Evolutionary conservation across 1,140 invertebrate genomes (phyloP), one percentile per base, ranked within the genome.

Genomic region (Physella acuta): DNA sequence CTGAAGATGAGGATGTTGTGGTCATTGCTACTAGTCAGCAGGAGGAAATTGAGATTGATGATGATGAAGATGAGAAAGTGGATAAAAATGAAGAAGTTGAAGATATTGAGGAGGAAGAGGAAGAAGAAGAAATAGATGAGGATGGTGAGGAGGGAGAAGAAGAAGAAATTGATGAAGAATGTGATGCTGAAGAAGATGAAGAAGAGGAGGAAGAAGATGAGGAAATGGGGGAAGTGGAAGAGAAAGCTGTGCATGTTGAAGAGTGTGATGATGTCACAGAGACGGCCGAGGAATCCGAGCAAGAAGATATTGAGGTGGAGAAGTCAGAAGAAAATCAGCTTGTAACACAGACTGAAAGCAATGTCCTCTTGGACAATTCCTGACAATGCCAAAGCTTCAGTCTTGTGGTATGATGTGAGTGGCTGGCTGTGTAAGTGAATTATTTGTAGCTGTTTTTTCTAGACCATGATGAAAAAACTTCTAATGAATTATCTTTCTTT

Each of bases 91-190:
- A 16, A 26, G 60, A 51, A 34, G 63, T 26, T 24, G 56, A 44
- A 26, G 65, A 63, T 28, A 53, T 49, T 26, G 64, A 63, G 17
- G 71, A 69, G 14, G 61, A 60, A n/a, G 66, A 65, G 31, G 61
- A 36, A n/a, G 67, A 65, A 44, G 65, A 62, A 20, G 8, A 64
- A 11, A 11, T n/a, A 33, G 59, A 72, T 4, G 71, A 62, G n/a
- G n/a, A 49, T 26, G 36, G 55, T 3, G 49, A 49, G 28, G 63
- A 66, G 2, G 53, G n/a, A 33, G 59, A 51, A 11, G 51, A 44
- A n/a, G 59, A 31, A 5, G 39, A 58, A 30, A 33, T 24, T 20
- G 61, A 44, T n/a, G 61, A 58, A 17, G 31, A 68, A 4, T 36
- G 34, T 30, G 65, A 26, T 26, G 44, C 53, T 17, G 61, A 20